phyloP scores from a whole-genome alignment of 2,113 vertebrate genomes.

The Prochilodus magdalenae region DNA sequence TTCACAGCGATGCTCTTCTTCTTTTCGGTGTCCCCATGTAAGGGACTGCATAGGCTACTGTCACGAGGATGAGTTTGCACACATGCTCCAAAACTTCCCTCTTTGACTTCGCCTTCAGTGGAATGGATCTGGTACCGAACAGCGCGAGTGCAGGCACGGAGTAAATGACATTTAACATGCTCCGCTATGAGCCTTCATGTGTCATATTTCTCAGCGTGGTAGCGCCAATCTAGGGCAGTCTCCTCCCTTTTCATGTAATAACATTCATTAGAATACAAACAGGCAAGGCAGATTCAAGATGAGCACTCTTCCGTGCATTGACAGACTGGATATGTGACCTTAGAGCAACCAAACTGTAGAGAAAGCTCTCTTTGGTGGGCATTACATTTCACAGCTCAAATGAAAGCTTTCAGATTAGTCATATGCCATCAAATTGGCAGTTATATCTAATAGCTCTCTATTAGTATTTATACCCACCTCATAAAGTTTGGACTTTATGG shows the following conservation, averaged over 20 bases:
- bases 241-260: neutral
- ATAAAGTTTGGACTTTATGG: neutral
- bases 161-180: conserved; percentile 21
- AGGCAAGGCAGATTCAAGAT: neutral
- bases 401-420: neutral
- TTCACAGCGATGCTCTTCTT: neutral
- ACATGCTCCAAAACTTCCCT: conserved; percentile 18
- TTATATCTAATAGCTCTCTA: neutral
- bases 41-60: neutral
- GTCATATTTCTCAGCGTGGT: conserved; percentile 11
- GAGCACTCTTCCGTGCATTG: neutral
- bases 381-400: neutral
- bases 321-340: too few species aligned
- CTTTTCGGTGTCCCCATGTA: conserved; percentile 3
- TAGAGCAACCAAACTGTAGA: too few species aligned
- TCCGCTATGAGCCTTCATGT: neutral
- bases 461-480: neutral
- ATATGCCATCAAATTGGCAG: neutral
- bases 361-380: neutral
- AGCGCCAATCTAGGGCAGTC: neutral
- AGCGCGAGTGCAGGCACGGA: neutral
- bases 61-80: neutral
- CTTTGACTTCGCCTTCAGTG: neutral
- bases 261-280: neutral
- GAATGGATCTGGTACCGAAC: neutral